phyloP scores from a whole-genome alignment of 1,140 invertebrate species.

The Bacillus rossius region DNA sequence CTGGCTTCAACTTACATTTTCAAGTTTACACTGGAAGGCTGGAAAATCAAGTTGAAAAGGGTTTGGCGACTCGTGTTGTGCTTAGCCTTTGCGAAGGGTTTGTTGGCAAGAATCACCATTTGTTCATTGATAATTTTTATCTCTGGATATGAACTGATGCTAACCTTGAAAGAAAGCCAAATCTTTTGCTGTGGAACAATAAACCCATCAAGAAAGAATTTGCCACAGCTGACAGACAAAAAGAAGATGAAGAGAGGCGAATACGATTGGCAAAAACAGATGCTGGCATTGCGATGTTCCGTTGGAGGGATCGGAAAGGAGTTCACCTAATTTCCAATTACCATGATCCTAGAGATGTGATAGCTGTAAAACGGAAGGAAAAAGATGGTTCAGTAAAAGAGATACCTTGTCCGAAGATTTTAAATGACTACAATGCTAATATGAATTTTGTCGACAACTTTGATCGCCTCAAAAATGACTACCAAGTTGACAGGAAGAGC shows the following conservation, averaged over 20 bases:
- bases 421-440: constrained; percentile 28
- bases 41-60: no score
- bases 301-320: constrained; percentile 30
- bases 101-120: constrained; percentile 18
- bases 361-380: constrained; percentile 22
- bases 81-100: not conserved
- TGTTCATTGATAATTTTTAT: constrained; percentile 33
- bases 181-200: constrained; percentile 29
- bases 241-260: constrained; percentile 23
- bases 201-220: constrained; percentile 14
- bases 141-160: constrained; percentile 20
- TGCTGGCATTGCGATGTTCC: constrained; percentile 11
- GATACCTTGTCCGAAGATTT: constrained; percentile 22
- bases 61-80: no score
- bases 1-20: constrained; percentile 18
- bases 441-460: constrained; percentile 28
- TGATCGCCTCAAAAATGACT: constrained; percentile 23
- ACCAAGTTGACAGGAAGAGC: constrained; percentile 25
- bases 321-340: constrained; percentile 29
- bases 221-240: constrained; percentile 19
- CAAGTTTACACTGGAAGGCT: constrained; percentile 24
- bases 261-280: constrained; percentile 16
- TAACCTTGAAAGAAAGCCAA: constrained; percentile 15
- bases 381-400: constrained; percentile 24
- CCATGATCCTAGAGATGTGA: constrained; percentile 22